Percentiles rank a stretch among this genome's conserved stretches.
Evolutionary conservation across 2,888 invertebrate species (phyloP).

Genomic region (Congeria kusceri): DNA sequence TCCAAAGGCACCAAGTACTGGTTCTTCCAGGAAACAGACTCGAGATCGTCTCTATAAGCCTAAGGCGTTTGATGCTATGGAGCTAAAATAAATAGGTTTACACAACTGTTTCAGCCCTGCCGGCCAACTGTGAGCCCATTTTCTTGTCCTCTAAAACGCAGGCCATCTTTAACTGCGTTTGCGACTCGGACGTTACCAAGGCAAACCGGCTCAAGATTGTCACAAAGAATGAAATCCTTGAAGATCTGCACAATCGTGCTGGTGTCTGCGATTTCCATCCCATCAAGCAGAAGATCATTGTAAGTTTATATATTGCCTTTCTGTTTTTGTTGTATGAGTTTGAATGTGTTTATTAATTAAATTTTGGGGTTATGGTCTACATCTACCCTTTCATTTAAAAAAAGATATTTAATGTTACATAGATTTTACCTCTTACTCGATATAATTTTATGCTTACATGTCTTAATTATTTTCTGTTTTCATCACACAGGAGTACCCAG

Average conservation of each 20-base stretch:
- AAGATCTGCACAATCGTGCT: slow-evolving; percentile 83
- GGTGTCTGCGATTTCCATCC: slow-evolving; percentile 84
- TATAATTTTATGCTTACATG: too few relatives aligned
- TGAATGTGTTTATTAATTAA: too few relatives aligned
- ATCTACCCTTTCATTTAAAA: too few relatives aligned
- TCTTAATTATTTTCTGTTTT: background rate
- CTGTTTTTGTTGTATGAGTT: too few relatives aligned
- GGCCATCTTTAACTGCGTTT: slow-evolving; percentile 81
- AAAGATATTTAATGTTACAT: too few relatives aligned
- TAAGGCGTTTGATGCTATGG: too few relatives aligned
- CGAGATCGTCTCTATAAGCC: too few relatives aligned
- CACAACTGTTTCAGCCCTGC: slow-evolving; percentile 72
- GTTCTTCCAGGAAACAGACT: too few relatives aligned
- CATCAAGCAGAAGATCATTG: slow-evolving; percentile 82
- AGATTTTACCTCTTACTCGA: too few relatives aligned
- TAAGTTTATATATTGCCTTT: slow-evolving; percentile 61
- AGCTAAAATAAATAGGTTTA: too few relatives aligned
- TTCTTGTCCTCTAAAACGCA: slow-evolving; percentile 84
- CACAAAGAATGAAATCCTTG: slow-evolving; percentile 82
- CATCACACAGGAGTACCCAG: slow-evolving; percentile 80
- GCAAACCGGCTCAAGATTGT: slow-evolving; percentile 83
- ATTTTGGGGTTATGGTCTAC: too few relatives aligned
- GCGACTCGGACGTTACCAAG: slow-evolving; percentile 83
- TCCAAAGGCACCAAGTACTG: too few relatives aligned
- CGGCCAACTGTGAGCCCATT: slow-evolving; percentile 82